A percentile compares a stretch with the other conserved stretches of the same genome.
Conservation (phyloP, 30 jellyfish, hydroid and myxozoan genomes). For the Aurelia aurita complex sp. Pacific region DNA sequence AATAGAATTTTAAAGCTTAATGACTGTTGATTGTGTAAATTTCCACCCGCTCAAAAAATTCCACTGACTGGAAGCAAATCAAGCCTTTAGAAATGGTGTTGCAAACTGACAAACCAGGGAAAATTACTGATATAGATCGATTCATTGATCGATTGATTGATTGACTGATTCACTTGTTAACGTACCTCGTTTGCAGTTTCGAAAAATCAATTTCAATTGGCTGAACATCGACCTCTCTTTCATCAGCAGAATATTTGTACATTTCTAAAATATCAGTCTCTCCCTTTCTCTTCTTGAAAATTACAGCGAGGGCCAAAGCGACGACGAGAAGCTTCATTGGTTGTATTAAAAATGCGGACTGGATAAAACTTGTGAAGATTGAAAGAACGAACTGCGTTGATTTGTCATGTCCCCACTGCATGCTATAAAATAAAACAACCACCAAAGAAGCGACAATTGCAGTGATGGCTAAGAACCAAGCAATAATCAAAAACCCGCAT, state of each 20-base stretch:
- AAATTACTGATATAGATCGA: too few relatives aligned
- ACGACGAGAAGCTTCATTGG: slow-evolving; percentile 71
- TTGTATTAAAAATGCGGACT: slow-evolving; percentile 73
- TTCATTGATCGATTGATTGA: too few relatives aligned
- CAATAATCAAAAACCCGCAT: slow-evolving; percentile 35
- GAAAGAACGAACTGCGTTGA: slow-evolving; percentile 77
- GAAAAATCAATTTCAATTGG: slow-evolving; percentile 27
- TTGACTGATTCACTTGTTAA: too few relatives aligned
- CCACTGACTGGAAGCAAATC: too few relatives aligned
- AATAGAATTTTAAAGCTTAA: too few relatives aligned
- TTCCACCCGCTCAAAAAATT: too few relatives aligned
- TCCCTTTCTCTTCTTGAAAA: slow-evolving; percentile 38
- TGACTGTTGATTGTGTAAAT: too few relatives aligned
- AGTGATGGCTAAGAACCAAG: slow-evolving; percentile 53
- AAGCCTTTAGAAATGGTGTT: too few relatives aligned
- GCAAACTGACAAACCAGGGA: too few relatives aligned
- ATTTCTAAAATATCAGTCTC: slow-evolving; percentile 49
- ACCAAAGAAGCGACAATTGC: slow-evolving; percentile 44
- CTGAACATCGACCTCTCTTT: slow-evolving; percentile 6
- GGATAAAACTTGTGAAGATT: slow-evolving; percentile 74
- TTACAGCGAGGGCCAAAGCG: slow-evolving; percentile 65
- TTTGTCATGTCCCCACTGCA: slow-evolving; percentile 83
- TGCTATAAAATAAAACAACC: slow-evolving; percentile 73
- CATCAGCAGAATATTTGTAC: slow-evolving; percentile 48
- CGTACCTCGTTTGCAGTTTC: slow-evolving; percentile 52